A percentile compares a stretch with the other conserved stretches of the same genome.
These are phyloP conservation scores for Leucoraja ocellata DNA, from an alignment of 2,797 vertebrate genomes.

Conservation along the genomic window DNA sequence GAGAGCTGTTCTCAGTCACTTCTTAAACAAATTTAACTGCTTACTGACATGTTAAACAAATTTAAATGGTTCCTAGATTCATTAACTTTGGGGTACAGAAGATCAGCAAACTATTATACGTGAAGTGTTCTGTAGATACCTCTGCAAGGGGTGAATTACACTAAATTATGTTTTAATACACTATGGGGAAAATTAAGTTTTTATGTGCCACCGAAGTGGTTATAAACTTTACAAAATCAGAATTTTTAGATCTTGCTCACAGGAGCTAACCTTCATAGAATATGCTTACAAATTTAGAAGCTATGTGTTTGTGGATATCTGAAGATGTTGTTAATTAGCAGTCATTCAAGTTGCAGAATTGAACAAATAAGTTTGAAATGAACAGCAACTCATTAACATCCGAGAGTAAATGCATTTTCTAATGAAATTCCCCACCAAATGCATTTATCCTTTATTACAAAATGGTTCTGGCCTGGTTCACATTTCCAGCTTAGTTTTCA, in stretches of 20 bases:
- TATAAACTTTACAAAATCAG: not conserved
- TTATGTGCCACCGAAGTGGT: not conserved
- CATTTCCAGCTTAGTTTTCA: not conserved
- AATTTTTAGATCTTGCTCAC: not conserved
- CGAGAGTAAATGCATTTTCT: not conserved
- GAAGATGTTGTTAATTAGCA: not conserved
- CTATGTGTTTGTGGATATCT: not conserved
- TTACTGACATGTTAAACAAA: not conserved
- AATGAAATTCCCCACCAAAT: not conserved
- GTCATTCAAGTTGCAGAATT: not conserved
- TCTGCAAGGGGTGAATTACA: not conserved
- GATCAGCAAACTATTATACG: not conserved
- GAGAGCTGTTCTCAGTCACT: not conserved
- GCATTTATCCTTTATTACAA: not conserved
- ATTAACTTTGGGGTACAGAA: not conserved
- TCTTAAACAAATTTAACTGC: not conserved
- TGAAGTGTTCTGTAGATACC: not conserved
- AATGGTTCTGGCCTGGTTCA: not conserved
- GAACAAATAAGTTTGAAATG: not conserved
- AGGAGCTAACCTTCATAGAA: not conserved
- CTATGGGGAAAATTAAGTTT: not conserved
- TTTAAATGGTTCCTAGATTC: not conserved
- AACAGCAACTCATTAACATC: not conserved
- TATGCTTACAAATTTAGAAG: not conserved
- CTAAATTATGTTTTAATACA: no score